phyloP scores from a whole-genome alignment of 1,140 invertebrate genomes.

The Drosophila tani region DNA sequence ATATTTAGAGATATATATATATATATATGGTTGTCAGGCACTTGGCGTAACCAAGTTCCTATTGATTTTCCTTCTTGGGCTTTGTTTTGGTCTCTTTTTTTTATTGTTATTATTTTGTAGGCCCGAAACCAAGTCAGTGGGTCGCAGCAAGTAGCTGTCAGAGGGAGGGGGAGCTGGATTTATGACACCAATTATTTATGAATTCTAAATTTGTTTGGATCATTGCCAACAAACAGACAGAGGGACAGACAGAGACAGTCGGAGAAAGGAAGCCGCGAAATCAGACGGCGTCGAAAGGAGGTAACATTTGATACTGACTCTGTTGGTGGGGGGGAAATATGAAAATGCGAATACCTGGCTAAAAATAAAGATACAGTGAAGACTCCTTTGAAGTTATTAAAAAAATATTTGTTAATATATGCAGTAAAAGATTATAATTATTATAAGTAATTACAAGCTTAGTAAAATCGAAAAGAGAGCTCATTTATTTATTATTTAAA shows the following conservation, averaged over 20 bases:
- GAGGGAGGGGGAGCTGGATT: conserved; percentile 36
- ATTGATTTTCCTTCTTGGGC: conserved; percentile 64
- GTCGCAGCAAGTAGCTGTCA: conserved; percentile 49
- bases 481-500: background rate
- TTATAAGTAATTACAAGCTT: background rate
- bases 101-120: conserved; percentile 37
- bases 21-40: conserved; percentile 59
- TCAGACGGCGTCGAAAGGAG: conserved; percentile 16
- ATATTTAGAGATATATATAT: background rate
- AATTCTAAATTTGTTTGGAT: conserved; percentile 81
- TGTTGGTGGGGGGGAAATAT: conserved; percentile 32
- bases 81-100: conserved; percentile 41
- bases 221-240: conserved; percentile 59
- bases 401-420: background rate
- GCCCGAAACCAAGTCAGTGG: conserved; percentile 68
- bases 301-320: conserved; percentile 38
- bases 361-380: conserved; percentile 39
- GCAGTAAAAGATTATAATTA: too few species aligned
- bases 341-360: conserved; percentile 44
- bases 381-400: background rate
- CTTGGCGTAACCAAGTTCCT: conserved; percentile 61
- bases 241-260: conserved; percentile 22
- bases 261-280: conserved; percentile 25
- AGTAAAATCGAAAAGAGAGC: background rate
- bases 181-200: conserved; percentile 83